A percentile compares a stretch with the other conserved stretches of the same genome.
These are phyloP conservation scores for Nixonia krombeini DNA, from an alignment of 1,140 invertebrate genomes.

Conservation along the genomic window DNA sequence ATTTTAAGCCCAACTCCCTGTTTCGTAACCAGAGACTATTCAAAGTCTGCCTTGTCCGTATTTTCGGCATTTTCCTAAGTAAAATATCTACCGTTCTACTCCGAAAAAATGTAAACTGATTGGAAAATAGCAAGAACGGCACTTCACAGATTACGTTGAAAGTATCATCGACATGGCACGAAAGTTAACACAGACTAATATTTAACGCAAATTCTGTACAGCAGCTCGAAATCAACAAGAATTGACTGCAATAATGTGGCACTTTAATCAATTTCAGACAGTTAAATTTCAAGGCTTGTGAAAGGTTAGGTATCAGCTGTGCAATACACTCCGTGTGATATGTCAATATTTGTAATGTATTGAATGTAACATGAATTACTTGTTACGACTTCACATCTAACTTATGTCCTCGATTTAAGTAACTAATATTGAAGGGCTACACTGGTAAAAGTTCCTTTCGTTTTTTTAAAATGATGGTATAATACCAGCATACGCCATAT, in stretches of 20 bases:
- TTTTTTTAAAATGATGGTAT: conserved; percentile 53
- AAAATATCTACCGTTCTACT: conserved; percentile 7
- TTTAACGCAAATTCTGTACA: background rate
- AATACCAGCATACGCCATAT: conserved; percentile 57
- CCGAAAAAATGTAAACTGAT: background rate
- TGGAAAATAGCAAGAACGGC: background rate
- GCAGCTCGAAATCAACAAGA: background rate
- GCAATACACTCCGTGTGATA: background rate
- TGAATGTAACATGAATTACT: background rate
- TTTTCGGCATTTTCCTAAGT: conserved; percentile 43
- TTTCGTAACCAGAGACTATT: conserved; percentile 64
- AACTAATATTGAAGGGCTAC: background rate
- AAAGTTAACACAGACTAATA: background rate
- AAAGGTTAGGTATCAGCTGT: background rate
- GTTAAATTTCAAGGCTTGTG: background rate
- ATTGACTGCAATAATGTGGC: background rate
- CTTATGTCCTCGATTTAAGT: background rate
- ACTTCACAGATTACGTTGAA: background rate
- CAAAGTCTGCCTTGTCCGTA: conserved; percentile 42
- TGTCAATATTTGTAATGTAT: conserved; percentile 1
- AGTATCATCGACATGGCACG: background rate
- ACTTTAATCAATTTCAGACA: background rate
- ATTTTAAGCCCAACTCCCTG: conserved; percentile 74
- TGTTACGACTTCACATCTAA: background rate
- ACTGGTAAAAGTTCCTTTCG: conserved; percentile 9